These are phyloP conservation scores for Entomobrya proxima DNA, from an alignment of 2,888 invertebrate genomes.

Conservation along the genomic window DNA sequence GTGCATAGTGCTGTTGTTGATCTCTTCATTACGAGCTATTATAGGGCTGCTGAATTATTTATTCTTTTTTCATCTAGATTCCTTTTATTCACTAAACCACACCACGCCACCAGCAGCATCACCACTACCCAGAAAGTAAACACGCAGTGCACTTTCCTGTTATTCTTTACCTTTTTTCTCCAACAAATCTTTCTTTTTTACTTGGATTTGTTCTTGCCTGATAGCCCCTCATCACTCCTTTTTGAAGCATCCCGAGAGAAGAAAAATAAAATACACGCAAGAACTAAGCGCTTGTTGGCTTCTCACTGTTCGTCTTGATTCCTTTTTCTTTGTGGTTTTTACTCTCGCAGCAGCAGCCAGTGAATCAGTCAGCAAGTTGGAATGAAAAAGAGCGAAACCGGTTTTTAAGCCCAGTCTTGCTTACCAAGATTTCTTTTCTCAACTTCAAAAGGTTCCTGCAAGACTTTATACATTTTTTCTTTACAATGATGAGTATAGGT, in stretches of 20 bases:
- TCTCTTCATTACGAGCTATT: slow-evolving; percentile 74
- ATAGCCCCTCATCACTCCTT: slow-evolving; percentile 34
- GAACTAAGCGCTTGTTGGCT: background rate
- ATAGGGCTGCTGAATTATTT: slow-evolving; percentile 73
- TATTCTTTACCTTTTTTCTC: slow-evolving; percentile 7
- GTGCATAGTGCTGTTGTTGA: slow-evolving; percentile 57
- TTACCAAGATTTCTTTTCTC: slow-evolving; percentile 37
- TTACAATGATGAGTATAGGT: background rate
- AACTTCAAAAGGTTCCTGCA: background rate
- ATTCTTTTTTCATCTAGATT: slow-evolving; percentile 65
- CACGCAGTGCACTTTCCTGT: slow-evolving; percentile 1
- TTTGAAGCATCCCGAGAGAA: slow-evolving; percentile 48
- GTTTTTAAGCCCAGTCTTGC: slow-evolving; percentile 52
- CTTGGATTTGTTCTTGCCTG: slow-evolving; percentile 12
- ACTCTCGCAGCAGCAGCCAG: slow-evolving; percentile 20
- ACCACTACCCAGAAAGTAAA: background rate
- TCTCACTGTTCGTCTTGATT: slow-evolving; percentile 10
- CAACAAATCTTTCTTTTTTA: slow-evolving; percentile 21
- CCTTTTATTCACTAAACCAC: background rate
- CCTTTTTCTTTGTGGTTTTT: slow-evolving; percentile 20
- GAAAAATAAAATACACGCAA: slow-evolving; percentile 1
- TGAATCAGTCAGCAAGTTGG: background rate
- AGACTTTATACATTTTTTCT: slow-evolving; percentile 21
- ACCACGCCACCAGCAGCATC: background rate
- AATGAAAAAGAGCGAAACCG: slow-evolving; percentile 60